These are phyloP conservation scores for Neomorphus geoffroyi DNA, from an alignment of 2,797 vertebrate genomes.

Conservation along the genomic window DNA sequence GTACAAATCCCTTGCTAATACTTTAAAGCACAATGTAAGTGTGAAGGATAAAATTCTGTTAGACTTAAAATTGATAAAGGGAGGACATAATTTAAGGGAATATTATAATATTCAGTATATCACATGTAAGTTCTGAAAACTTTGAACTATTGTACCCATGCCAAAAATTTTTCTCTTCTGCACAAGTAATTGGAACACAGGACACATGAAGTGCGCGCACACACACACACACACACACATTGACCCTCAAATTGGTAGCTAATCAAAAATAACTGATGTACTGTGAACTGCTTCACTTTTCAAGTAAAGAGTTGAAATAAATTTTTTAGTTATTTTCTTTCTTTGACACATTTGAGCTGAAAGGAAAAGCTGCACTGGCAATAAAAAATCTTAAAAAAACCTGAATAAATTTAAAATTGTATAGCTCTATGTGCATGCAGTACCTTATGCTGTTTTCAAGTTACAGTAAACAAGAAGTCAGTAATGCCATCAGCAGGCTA, in stretches of 20 bases:
- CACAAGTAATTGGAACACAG: not conserved
- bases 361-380: not conserved
- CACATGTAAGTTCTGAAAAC: not conserved
- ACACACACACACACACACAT: rapidly evolving
- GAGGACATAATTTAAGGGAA: not conserved
- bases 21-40: not conserved
- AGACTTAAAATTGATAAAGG: not conserved
- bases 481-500: not conserved
- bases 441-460: not conserved
- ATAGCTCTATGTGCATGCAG: not conserved
- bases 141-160: not conserved
- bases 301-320: not conserved
- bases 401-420: not conserved
- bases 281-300: not conserved
- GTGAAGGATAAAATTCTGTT: not conserved
- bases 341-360: not conserved
- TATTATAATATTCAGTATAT: rapidly evolving
- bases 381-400: not conserved
- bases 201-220: not conserved
- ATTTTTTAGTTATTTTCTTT: not conserved
- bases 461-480: not conserved
- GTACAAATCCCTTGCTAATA: not conserved
- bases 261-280: not conserved
- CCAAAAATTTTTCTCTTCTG: not conserved
- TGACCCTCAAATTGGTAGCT: rapidly evolving